phyloP scores from a whole-genome alignment of 2,113 vertebrate species.

The Desmodus rotundus region DNA sequence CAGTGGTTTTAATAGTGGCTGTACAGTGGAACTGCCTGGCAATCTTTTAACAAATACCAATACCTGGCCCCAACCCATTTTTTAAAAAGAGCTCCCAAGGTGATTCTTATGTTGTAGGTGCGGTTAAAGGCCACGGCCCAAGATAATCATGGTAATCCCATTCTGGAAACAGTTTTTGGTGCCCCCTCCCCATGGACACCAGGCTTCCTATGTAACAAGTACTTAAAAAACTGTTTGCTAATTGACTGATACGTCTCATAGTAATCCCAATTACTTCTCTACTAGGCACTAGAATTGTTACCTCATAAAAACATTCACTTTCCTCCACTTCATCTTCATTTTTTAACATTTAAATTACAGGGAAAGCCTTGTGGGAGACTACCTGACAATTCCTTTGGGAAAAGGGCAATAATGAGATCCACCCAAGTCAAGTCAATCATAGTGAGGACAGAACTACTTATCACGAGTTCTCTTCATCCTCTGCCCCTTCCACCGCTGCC shows the following conservation, averaged over 20 bases:
- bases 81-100: not conserved
- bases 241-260: constrained; percentile 1
- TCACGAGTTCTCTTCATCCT: constrained; percentile 13
- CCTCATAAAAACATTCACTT: constrained; percentile 17
- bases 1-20: constrained; percentile 10
- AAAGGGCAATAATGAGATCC: constrained; percentile 24
- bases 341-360: constrained; percentile 57
- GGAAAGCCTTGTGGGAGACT: constrained; percentile 37
- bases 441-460: constrained; percentile 31
- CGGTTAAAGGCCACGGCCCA: not conserved
- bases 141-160: not conserved
- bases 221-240: not conserved
- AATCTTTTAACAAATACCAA: not conserved
- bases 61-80: not conserved
- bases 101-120: not conserved
- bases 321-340: constrained; percentile 45
- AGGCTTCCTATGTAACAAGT: not conserved
- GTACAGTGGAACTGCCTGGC: not conserved
- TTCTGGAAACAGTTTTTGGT: not conserved
- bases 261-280: constrained; percentile 46
- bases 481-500: not conserved
- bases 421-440: constrained; percentile 37
- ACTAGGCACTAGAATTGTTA: constrained; percentile 37
- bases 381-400: constrained; percentile 20
- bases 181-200: not conserved